phyloP scores from a whole-genome alignment of 1,140 invertebrate species.

The Holcopasites calliopsidis region DNA sequence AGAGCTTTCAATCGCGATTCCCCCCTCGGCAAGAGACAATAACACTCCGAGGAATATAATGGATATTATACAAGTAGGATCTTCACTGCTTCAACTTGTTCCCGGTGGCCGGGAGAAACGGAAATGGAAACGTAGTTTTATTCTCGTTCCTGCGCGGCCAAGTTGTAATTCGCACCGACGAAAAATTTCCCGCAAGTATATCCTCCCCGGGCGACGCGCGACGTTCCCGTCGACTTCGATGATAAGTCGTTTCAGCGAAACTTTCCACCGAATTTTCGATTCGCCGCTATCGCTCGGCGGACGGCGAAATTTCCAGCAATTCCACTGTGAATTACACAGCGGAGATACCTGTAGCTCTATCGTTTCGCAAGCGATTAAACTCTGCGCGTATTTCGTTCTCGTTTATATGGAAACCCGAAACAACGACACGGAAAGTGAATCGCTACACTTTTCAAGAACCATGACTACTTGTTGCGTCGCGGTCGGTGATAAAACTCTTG shows the following conservation, averaged over 20 bases:
- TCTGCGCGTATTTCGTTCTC: neutral
- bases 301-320: no score
- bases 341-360: no score
- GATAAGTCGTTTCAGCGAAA: slow-evolving; percentile 26
- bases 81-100: neutral
- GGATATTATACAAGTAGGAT: neutral
- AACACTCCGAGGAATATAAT: slow-evolving; percentile 18
- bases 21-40: neutral
- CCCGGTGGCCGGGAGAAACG: neutral
- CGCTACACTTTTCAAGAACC: slow-evolving; percentile 5
- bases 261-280: slow-evolving; percentile 3
- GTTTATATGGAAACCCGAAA: neutral
- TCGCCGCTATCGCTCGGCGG: neutral
- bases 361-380: no score
- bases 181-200: slow-evolving; percentile 29
- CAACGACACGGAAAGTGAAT: neutral
- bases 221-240: slow-evolving; percentile 22
- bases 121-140: slow-evolving; percentile 30
- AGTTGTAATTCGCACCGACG: slow-evolving; percentile 22
- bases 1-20: slow-evolving; percentile 11
- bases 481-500: neutral
- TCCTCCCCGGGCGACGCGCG: slow-evolving; percentile 18
- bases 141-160: slow-evolving; percentile 40
- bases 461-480: slow-evolving; percentile 28
- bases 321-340: no score